These are phyloP conservation scores for Hypothenemus hampei DNA, from an alignment of 1,140 invertebrate species.

Conservation along the genomic window DNA sequence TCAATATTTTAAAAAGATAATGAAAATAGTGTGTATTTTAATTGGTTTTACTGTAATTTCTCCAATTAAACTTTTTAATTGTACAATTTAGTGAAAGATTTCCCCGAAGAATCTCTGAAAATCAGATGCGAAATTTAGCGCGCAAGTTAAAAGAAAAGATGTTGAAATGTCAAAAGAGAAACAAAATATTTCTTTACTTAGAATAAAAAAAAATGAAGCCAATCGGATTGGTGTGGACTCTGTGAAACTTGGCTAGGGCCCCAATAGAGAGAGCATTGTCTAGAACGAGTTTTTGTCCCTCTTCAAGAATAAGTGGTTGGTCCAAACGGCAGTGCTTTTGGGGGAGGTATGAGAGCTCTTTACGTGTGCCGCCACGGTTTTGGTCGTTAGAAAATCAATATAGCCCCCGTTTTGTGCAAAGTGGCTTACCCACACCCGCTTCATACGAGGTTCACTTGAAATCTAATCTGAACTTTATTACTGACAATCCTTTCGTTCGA, in stretches of 20 bases:
- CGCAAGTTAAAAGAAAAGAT: too few species aligned
- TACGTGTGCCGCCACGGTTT: constrained; percentile 27
- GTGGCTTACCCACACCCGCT: constrained; percentile 26
- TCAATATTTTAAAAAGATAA: too few species aligned
- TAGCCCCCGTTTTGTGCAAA: constrained; percentile 27
- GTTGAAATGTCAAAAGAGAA: too few species aligned
- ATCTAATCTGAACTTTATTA: too few species aligned
- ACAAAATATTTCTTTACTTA: constrained; percentile 13
- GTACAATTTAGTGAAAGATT: too few species aligned
- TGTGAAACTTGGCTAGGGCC: constrained; percentile 14
- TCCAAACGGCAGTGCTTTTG: constrained; percentile 16
- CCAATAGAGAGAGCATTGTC: constrained; percentile 15
- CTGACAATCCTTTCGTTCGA: too few species aligned
- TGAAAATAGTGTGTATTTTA: too few species aligned
- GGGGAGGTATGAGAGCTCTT: constrained; percentile 24
- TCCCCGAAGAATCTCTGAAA: too few species aligned
- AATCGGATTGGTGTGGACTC: constrained; percentile 16
- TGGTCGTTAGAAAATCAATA: constrained; percentile 31
- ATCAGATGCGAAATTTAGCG: too few species aligned
- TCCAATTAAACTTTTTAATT: too few species aligned
- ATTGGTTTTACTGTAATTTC: too few species aligned
- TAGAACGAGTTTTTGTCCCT: constrained; percentile 17
- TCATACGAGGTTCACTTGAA: constrained; percentile 11
- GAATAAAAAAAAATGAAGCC: constrained; percentile 8
- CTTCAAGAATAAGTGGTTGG: constrained; percentile 26